Base-by-base conservation (phyloP, 1,140 invertebrate genomes). In the Elysia chlorotica region DNA sequence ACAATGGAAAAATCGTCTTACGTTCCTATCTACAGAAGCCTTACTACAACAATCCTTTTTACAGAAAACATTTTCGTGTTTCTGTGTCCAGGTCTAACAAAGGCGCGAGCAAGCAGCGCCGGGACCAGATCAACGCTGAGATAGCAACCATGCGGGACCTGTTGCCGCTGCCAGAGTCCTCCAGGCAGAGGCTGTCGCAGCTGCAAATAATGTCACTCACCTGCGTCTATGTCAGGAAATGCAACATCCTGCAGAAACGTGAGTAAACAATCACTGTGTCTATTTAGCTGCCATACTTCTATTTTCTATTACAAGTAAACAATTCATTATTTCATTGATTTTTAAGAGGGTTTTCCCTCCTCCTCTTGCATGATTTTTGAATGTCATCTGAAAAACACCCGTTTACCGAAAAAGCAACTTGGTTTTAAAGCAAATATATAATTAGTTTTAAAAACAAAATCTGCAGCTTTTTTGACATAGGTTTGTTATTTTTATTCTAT, bases 111-210 rank as follows among this genome's bases (percentile, higher is more conserved):
- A 99, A 99, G 90, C 92, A 98, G 90, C 92, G 97, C 78, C 92
- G 98, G 77, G 97, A 99, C 89, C 92, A 98, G 87, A 99, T 99
- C 89, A 99, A 99, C 90, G 93, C 94, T 25, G 97, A 99, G 91
- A 99, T 99, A 84, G 94, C 94, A 67, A 96, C 96, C 89, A 91
- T 99, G 82, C 90, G 97, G 81, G 97, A 99, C 89, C 90, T 99
- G 79, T 90, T 99, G 80, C 97, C 97, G 23, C 90, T 99, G 74
- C 96, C 96, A 57, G 95, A 96, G 63, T 96, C 95, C 59, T 98
- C 97, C 68, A 90, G 96, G 74, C 96, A 99, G 89, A 90, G 97
- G 77, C 91, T 99, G 48, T 99, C 96, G 25, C 97, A 99, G 88
- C 91, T 99, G 35, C 97, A 99, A 87, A 92, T 99, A 78, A 99